Evolutionary conservation across 2,888 invertebrate genomes (phyloP), one percentile per base, ranked within the genome.

Genomic region (Rhamnusium bicolor): DNA sequence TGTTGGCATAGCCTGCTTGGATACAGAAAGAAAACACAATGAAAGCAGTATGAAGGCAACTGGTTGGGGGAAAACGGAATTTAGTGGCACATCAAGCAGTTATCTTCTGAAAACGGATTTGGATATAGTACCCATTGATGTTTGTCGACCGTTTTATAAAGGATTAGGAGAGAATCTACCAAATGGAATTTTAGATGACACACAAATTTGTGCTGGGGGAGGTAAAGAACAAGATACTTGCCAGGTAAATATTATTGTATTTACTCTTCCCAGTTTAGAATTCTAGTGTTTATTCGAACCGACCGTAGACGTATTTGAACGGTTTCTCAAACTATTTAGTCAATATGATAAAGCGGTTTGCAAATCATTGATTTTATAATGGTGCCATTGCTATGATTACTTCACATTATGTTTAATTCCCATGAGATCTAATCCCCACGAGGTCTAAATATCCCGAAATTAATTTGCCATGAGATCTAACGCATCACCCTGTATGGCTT

Each of bases 1-100:
- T 75, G 85, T 86, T 1, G 84, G 90, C 74, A 90, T 90, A 0
- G 89, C 89, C 2, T 90, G 90, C 82, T 80, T 90, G 8, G 79
- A 81, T 65, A 70, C 60, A 0, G 69, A 79, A 58, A 68, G 75
- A 5, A 16, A 72, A 14, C 63, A 79, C 16, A 73, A 79, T 69
- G 54, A 69, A 67, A 5, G 73, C 1, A 80, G 81, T 21, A 87
- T 87, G 0, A 82, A 89, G 1, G 89, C 89, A 78, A 72, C 79
- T 81, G 62, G 62, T 47, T 62, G 62, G 62, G 62, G 62, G 0
- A 46, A 21, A 49, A 49, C 24, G 7, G 62, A 47, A 19, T 62
- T 47, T 47, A 14, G 19, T 24, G 62, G 62, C n/a, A 6, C 4
- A 12, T 14, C 12, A 1, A 62, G 62, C 27, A 62, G 27, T 21